Conservation (phyloP, 1,140 invertebrate species). For the Pteromalus puparum region DNA sequence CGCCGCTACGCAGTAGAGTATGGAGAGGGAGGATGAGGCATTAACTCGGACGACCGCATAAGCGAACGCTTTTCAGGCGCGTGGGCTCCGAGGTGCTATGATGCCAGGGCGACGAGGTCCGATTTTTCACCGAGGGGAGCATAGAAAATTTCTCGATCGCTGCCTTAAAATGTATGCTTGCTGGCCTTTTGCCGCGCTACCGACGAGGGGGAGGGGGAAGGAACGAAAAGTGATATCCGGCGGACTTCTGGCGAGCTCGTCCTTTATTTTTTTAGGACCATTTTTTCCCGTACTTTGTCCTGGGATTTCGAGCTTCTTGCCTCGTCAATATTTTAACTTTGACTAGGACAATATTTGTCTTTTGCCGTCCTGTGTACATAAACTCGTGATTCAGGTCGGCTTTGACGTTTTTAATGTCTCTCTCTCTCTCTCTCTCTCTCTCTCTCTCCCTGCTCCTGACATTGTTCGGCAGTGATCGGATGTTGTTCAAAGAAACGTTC, state of each 20-base stretch:
- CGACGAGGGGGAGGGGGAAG: not conserved
- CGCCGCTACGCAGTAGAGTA: not conserved
- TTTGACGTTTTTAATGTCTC: not conserved
- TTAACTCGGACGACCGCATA: conserved; percentile 32
- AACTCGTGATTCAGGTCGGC: not conserved
- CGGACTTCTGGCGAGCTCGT: not conserved
- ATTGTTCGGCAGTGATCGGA: not conserved
- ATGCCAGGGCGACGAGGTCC: not conserved
- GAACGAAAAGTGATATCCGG: conserved; percentile 25
- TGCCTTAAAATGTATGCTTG: not conserved
- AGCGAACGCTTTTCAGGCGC: conserved; percentile 37
- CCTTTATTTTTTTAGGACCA: conserved; percentile 44
- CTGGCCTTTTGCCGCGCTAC: not conserved
- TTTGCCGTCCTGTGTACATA: not conserved
- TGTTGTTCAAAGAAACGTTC: not conserved
- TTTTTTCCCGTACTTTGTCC: not conserved
- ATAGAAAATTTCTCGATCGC: conserved; percentile 6
- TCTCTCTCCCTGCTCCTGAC: not conserved
- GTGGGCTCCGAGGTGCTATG: not conserved
- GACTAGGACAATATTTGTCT: conserved; percentile 35
- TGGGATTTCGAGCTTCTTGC: conserved; percentile 23
- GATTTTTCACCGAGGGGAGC: not conserved
- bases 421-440: not conserved
- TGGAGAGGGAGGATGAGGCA: not conserved
- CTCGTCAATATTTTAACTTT: conserved; percentile 45